Percentiles rank a stretch among this genome's conserved stretches.
phyloP scores from a whole-genome alignment of 2,113 vertebrate genomes.

The Procavia capensis region DNA sequence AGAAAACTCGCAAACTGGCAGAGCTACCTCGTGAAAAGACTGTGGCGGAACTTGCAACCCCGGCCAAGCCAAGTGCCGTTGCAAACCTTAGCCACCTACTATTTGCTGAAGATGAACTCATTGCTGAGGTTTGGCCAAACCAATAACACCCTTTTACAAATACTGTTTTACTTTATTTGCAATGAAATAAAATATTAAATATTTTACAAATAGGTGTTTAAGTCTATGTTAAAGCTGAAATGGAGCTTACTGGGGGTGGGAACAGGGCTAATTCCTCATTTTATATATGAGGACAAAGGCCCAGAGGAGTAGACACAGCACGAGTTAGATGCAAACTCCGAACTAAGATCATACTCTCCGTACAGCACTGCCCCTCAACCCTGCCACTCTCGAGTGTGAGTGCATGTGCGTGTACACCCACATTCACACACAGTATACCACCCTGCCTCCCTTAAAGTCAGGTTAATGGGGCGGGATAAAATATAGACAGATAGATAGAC shows the following conservation, averaged over 20 bases:
- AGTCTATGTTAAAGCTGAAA: not conserved
- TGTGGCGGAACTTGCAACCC: accelerated
- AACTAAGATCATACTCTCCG: no score
- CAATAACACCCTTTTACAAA: not conserved
- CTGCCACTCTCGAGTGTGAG: not conserved
- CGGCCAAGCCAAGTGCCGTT: no score
- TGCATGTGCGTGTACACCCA: accelerated
- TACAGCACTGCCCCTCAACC: no score
- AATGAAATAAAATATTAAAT: no score
- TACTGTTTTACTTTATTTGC: no score
- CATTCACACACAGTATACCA: accelerated
- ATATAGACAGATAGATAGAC: not conserved
- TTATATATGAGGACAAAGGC: not conserved
- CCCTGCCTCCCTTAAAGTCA: not conserved
- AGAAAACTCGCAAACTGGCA: not conserved
- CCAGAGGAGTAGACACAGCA: not conserved
- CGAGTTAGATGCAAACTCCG: not conserved
- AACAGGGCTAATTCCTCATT: not conserved
- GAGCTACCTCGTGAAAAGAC: no score
- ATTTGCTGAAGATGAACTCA: not conserved
- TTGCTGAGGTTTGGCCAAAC: not conserved
- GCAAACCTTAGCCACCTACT: accelerated
- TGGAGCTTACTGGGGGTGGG: not conserved
- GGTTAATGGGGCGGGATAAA: not conserved
- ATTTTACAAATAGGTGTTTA: no score